phyloP scores from a whole-genome alignment of 2,888 invertebrate genomes.

The Herminia tarsipennalis region DNA sequence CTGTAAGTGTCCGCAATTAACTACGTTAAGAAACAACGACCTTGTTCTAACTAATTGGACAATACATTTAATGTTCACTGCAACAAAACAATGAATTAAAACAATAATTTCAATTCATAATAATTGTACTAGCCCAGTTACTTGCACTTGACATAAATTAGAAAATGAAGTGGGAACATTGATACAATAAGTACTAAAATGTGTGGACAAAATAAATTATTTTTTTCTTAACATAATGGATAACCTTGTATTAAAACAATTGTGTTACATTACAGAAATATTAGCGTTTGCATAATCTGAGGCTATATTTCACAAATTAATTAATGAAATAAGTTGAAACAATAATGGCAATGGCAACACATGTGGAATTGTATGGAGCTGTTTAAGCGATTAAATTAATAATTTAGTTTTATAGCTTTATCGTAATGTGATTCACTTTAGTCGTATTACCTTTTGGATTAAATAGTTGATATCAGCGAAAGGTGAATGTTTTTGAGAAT shows the following conservation, averaged over 20 bases:
- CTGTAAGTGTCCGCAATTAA: slow-evolving; percentile 56
- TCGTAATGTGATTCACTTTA: not conserved
- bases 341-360: slow-evolving; percentile 10
- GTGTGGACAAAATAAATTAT: slow-evolving; percentile 43
- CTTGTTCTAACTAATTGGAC: slow-evolving; percentile 68
- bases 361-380: slow-evolving; percentile 14
- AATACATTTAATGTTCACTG: slow-evolving; percentile 50
- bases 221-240: slow-evolving; percentile 40
- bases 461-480: too few species aligned
- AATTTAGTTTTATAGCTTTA: slow-evolving; percentile 1
- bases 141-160: slow-evolving; percentile 77
- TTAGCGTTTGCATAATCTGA: slow-evolving; percentile 36
- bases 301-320: slow-evolving; percentile 39
- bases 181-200: slow-evolving; percentile 59
- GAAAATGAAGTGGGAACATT: slow-evolving; percentile 68
- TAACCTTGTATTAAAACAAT: slow-evolving; percentile 55
- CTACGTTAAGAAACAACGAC: slow-evolving; percentile 62
- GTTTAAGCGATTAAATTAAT: slow-evolving; percentile 3
- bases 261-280: slow-evolving; percentile 46
- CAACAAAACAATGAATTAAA: slow-evolving; percentile 60
- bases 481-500: too few species aligned
- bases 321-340: slow-evolving; percentile 29
- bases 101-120: slow-evolving; percentile 63
- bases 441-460: too few species aligned
- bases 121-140: slow-evolving; percentile 64